phyloP scores from a whole-genome alignment of 1,140 invertebrate species.

The Hetaerina americana region DNA sequence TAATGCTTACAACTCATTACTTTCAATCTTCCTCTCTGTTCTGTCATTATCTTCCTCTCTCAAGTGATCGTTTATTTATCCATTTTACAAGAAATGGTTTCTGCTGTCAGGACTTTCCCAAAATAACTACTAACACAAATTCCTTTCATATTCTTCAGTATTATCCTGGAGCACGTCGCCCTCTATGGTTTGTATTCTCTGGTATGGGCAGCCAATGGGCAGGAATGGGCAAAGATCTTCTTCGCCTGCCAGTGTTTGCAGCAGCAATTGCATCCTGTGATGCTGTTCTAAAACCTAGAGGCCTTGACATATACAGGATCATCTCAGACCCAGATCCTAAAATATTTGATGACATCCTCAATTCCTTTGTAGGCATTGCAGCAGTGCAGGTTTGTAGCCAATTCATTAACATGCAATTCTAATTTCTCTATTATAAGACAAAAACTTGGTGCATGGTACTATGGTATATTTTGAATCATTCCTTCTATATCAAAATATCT shows the following conservation, averaged over 20 bases:
- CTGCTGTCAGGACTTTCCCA: too few relatives aligned
- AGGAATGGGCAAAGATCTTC: conserved; percentile 59
- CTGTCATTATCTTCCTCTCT: too few relatives aligned
- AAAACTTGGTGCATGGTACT: too few relatives aligned
- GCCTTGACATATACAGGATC: conserved; percentile 65
- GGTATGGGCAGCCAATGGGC: conserved; percentile 86
- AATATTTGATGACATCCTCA: conserved; percentile 63
- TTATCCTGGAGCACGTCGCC: conserved; percentile 29
- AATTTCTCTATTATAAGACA: too few relatives aligned
- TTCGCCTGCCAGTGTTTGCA: conserved; percentile 56
- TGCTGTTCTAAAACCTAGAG: conserved; percentile 52
- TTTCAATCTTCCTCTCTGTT: too few relatives aligned
- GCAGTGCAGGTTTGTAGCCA: conserved; percentile 71
- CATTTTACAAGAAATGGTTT: too few relatives aligned
- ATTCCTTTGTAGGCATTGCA: conserved; percentile 84
- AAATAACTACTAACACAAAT: too few relatives aligned
- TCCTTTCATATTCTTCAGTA: not conserved
- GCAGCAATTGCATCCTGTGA: conserved; percentile 61
- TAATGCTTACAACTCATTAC: too few relatives aligned
- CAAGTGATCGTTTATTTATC: too few relatives aligned
- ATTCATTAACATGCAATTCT: too few relatives aligned
- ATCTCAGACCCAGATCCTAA: conserved; percentile 57
- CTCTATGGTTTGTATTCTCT: conserved; percentile 79
- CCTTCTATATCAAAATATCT: too few relatives aligned
- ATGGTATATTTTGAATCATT: too few relatives aligned